Evolutionary conservation across 2,113 vertebrate species (phyloP).

Genomic region (Sander vitreus): DNA sequence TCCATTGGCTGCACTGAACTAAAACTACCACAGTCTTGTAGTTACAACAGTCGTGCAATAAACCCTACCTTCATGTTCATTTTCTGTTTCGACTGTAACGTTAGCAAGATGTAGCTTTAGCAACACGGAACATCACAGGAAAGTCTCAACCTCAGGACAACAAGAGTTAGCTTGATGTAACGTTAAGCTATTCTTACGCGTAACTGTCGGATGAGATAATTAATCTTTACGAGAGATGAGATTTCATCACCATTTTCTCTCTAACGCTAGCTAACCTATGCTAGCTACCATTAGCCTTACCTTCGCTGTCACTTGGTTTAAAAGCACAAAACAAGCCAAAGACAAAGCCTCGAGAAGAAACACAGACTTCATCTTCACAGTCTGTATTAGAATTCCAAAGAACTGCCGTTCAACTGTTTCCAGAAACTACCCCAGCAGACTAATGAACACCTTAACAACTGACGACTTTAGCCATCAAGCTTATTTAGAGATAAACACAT

Average conservation of each 20-base stretch:
- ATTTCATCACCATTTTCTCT: constrained; percentile 6
- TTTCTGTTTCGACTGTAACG: too few relatives aligned
- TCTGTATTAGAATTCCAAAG: not conserved
- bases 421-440: not conserved
- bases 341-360: constrained; percentile 31
- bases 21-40: not conserved
- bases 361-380: constrained; percentile 65
- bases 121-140: not conserved
- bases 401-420: not conserved
- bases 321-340: constrained; percentile 68
- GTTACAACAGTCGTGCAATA: not conserved
- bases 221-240: not conserved
- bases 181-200: too few relatives aligned
- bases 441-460: not conserved
- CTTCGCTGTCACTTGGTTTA: constrained; percentile 79
- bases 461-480: constrained; percentile 31
- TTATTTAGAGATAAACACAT: constrained; percentile 58
- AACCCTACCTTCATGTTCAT: not conserved
- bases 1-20: not conserved
- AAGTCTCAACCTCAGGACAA: not conserved
- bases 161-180: not conserved
- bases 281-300: constrained; percentile 71
- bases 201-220: not conserved
- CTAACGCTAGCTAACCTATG: not conserved
- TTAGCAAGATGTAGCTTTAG: not conserved